These are phyloP conservation scores for Eudasyphora cyanicolor DNA, from an alignment of 2,888 invertebrate species.

Conservation along the genomic window DNA sequence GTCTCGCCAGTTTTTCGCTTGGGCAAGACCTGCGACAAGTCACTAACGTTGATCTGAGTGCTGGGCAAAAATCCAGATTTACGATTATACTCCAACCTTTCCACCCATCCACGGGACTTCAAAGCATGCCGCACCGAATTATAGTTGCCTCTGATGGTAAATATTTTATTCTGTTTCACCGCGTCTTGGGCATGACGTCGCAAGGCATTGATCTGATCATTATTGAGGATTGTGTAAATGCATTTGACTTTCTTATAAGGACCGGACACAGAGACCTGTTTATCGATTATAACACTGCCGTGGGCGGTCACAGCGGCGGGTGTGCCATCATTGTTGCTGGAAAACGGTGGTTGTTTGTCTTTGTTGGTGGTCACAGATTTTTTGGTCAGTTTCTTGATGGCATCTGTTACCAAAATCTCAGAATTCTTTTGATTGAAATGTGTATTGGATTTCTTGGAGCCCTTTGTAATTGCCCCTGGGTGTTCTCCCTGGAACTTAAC, in stretches of 20 bases:
- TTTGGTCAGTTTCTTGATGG: slow-evolving; percentile 39
- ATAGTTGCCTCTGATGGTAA: slow-evolving; percentile 87
- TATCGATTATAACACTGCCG: slow-evolving; percentile 52
- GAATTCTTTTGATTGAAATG: slow-evolving; percentile 29
- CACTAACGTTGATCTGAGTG: slow-evolving; percentile 76
- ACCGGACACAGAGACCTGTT: slow-evolving; percentile 41
- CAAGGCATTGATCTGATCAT: slow-evolving; percentile 84
- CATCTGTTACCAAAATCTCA: slow-evolving; percentile 45
- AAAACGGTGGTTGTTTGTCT: slow-evolving; percentile 41
- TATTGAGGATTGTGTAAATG: slow-evolving; percentile 75
- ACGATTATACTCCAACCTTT: slow-evolving; percentile 78
- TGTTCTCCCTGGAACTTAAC: not conserved
- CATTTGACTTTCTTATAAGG: slow-evolving; percentile 48
- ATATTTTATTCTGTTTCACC: slow-evolving; percentile 84
- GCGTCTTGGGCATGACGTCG: slow-evolving; percentile 85
- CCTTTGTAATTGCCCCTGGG: not conserved
- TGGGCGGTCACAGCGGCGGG: slow-evolving; percentile 26
- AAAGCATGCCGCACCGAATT: slow-evolving; percentile 86
- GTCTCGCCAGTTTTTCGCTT: slow-evolving; percentile 78
- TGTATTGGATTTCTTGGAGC: not conserved
- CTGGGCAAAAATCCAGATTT: slow-evolving; percentile 72
- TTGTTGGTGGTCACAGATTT: slow-evolving; percentile 32
- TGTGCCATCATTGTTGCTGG: slow-evolving; percentile 31
- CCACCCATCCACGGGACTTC: slow-evolving; percentile 86
- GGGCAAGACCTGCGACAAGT: slow-evolving; percentile 77